Evolutionary conservation across 1,140 invertebrate genomes (phyloP).

Genomic region (Drosophila sulfurigaster): DNA sequence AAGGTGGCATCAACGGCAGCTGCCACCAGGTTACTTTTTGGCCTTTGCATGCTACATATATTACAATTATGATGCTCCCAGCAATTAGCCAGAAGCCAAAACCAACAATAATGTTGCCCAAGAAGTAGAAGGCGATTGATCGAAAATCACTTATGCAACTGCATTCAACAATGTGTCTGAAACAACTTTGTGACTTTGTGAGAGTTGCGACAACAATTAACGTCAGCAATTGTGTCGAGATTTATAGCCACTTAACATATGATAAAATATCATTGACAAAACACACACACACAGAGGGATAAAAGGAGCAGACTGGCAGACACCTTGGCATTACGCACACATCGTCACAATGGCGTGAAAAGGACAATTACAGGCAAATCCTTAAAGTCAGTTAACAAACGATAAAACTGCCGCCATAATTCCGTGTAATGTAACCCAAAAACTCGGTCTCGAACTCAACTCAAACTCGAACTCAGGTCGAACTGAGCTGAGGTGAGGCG

Average conservation of each 20-base stretch:
- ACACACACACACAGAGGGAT: conserved; percentile 10
- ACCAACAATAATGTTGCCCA: conserved; percentile 38
- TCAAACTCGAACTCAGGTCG: neutral
- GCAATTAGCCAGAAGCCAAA: conserved; percentile 81
- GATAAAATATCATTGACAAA: conserved; percentile 68
- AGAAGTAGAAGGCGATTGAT: conserved; percentile 42
- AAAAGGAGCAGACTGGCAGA: conserved; percentile 34
- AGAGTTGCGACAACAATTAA: conserved; percentile 57
- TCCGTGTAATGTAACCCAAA: conserved; percentile 79
- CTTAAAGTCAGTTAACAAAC: conserved; percentile 79
- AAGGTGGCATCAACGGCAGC: conserved; percentile 42
- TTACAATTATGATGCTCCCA: conserved; percentile 24
- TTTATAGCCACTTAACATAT: conserved; percentile 83
- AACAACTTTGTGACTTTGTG: conserved; percentile 21
- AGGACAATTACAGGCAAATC: conserved; percentile 80
- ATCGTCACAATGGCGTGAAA: conserved; percentile 60
- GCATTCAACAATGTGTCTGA: conserved; percentile 39
- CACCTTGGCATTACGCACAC: conserved; percentile 48
- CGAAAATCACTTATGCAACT: conserved; percentile 20
- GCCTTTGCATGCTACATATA: conserved; percentile 36
- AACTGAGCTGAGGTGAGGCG: conserved; percentile 37
- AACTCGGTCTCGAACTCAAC: conserved; percentile 25
- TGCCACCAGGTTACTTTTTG: conserved; percentile 5
- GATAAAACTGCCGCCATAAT: conserved; percentile 80
- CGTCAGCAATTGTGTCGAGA: conserved; percentile 62